Base-by-base conservation (phyloP, 1,140 invertebrate species). In the Cataglyphis hispanica region DNA sequence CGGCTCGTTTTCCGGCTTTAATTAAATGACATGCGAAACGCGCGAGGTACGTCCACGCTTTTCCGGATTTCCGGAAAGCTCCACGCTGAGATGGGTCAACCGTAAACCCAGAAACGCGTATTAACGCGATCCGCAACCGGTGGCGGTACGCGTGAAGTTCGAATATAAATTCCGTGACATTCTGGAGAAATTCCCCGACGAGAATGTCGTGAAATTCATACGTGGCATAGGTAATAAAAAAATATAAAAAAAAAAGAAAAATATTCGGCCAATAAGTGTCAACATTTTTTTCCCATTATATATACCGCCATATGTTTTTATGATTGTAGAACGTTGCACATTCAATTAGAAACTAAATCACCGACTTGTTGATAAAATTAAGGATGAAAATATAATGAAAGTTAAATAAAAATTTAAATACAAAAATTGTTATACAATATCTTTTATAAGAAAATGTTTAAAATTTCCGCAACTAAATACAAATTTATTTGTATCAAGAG, bases 1-100 rank as follows among this genome's bases (percentile, higher is more conserved):
- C 63, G 77, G 84, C 89, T 90, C 89, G 78, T 90, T 90, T 88
- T 88, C 84, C 84, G 74, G 72, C 64, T 90, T 90, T 88, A 90
- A 90, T 90, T 86, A 90, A 88, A 88, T 84, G 67, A 80, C 86
- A 86, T 84, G 78, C 77, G 80, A 88, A 90, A 78, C 61, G 60
- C 63, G 80, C 37, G 53, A 37, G 8, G 66, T 22, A 63, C 53
- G 22, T 50, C 31, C 58, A 27, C 64, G 69, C 70, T 78, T 84
- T 84, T 86, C 86, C 19, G 16, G 19, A 46, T 80, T 80, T 58
- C 60, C 66, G 37, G 72, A 50, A 69, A 77, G 43, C 22, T 31
- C 31, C 37, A 19, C 37, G 22, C 43, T 31, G 64, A 76, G 70
- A 46, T 64, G 40, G 60, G 56, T 86, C 77, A 78, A 83, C 63